Evolutionary conservation across 2,888 invertebrate species (phyloP).

Genomic region (Hyalella azteca): DNA sequence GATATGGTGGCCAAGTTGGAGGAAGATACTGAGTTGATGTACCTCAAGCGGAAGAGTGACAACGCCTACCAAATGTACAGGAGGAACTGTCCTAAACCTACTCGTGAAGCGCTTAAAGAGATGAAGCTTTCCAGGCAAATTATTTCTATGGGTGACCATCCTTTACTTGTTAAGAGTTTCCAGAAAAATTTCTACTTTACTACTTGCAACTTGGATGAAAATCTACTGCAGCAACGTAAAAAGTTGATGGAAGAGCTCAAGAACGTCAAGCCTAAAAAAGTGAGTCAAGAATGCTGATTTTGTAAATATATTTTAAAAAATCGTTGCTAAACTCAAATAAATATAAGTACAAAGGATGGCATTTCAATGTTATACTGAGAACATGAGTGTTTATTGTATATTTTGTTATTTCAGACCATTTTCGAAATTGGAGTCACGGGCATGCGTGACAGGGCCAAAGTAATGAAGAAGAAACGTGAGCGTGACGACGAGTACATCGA

Average conservation of each 20-base stretch:
- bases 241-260: slow-evolving; percentile 33
- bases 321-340: no score
- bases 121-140: slow-evolving; percentile 73
- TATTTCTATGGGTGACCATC: slow-evolving; percentile 71
- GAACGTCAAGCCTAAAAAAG: slow-evolving; percentile 7
- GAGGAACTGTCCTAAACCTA: slow-evolving; percentile 84
- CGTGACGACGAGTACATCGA: slow-evolving; percentile 69
- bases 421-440: slow-evolving; percentile 87
- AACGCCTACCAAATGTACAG: slow-evolving; percentile 93
- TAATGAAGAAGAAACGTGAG: slow-evolving; percentile 85
- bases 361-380: no score
- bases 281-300: slow-evolving; percentile 62
- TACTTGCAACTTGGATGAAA: background rate
- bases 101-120: slow-evolving; percentile 81
- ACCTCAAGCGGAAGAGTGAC: slow-evolving; percentile 59
- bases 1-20: slow-evolving; percentile 78
- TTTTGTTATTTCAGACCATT: slow-evolving; percentile 75
- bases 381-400: slow-evolving; percentile 27
- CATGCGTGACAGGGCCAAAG: slow-evolving; percentile 74
- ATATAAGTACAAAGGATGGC: no score
- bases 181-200: slow-evolving; percentile 27
- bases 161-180: slow-evolving; percentile 65
- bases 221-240: slow-evolving; percentile 16
- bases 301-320: slow-evolving; percentile 25
- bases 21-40: slow-evolving; percentile 67